These are phyloP conservation scores for Diadegma fenestrale DNA, from an alignment of 2,888 invertebrate species.

Conservation along the genomic window DNA sequence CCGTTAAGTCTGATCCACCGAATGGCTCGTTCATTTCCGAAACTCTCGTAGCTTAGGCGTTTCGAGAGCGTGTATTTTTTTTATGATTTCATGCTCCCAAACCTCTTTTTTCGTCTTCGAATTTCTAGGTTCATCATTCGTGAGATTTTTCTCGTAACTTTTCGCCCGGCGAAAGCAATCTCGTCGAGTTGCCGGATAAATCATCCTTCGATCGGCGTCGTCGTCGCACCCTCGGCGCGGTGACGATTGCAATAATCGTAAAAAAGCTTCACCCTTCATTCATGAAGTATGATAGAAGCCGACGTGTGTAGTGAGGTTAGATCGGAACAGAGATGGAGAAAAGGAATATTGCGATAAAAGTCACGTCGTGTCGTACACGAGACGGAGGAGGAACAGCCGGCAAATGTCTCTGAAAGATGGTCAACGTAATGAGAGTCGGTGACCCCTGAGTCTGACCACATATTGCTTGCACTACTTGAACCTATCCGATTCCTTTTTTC, in stretches of 20 bases:
- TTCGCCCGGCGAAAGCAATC: slow-evolving; percentile 29
- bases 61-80: background rate
- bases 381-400: slow-evolving; percentile 3
- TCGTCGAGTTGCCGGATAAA: slow-evolving; percentile 28
- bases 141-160: slow-evolving; percentile 4
- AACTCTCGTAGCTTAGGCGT: background rate
- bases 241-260: slow-evolving; percentile 34
- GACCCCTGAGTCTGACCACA: slow-evolving; percentile 58
- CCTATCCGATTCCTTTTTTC: slow-evolving; percentile 24
- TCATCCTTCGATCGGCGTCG: slow-evolving; percentile 46
- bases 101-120: slow-evolving; percentile 2
- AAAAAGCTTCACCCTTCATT: slow-evolving; percentile 20
- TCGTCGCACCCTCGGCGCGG: slow-evolving; percentile 6
- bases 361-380: slow-evolving; percentile 14
- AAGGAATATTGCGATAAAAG: slow-evolving; percentile 34
- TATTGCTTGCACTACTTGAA: slow-evolving; percentile 66
- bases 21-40: background rate
- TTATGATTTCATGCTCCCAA: background rate
- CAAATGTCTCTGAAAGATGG: slow-evolving; percentile 15
- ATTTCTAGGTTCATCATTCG: slow-evolving; percentile 28
- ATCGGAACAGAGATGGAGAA: slow-evolving; percentile 14
- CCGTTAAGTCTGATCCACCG: background rate
- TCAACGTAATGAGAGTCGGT: slow-evolving; percentile 7
- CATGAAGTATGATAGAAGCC: slow-evolving; percentile 44
- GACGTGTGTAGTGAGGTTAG: slow-evolving; percentile 11